A percentile compares a stretch with the other conserved stretches of the same genome.
These are phyloP conservation scores for Pleuronectes platessa DNA, from an alignment of 2,113 vertebrate genomes.

Conservation along the genomic window DNA sequence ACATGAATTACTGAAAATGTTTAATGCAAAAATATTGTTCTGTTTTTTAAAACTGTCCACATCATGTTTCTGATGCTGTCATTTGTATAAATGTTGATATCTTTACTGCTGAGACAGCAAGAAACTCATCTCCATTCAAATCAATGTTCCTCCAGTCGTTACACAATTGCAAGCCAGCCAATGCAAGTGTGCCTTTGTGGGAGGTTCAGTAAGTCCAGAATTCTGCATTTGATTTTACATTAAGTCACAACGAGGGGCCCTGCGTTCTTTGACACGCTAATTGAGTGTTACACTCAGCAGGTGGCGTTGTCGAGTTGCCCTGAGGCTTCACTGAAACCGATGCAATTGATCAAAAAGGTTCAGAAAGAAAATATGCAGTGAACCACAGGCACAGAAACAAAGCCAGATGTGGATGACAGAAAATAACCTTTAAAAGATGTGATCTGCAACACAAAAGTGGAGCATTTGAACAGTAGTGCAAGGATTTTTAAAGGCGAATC, in stretches of 20 bases:
- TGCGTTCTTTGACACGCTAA: not conserved
- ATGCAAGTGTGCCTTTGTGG: constrained; percentile 70
- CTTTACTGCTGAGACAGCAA: constrained; percentile 45
- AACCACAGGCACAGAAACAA: constrained; percentile 36
- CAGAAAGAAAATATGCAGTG: constrained; percentile 39
- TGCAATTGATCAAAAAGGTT: constrained; percentile 34
- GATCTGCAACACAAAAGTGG: constrained; percentile 12
- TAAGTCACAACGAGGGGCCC: not conserved
- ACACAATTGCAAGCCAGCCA: constrained; percentile 64
- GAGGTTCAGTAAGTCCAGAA: constrained; percentile 31
- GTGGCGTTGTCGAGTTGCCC: constrained; percentile 47
- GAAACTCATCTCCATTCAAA: constrained; percentile 35
- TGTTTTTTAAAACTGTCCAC: not conserved
- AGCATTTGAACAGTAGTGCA: constrained; percentile 14
- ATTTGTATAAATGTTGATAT: constrained; percentile 50
- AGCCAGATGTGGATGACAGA: constrained; percentile 52
- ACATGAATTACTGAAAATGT: not conserved
- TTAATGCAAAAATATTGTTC: not conserved
- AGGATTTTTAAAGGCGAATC: constrained; percentile 3
- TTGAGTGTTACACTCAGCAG: constrained; percentile 37
- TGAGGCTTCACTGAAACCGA: not conserved
- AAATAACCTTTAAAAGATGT: constrained; percentile 6
- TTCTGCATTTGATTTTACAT: not conserved
- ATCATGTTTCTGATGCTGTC: not conserved
- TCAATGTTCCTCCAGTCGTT: constrained; percentile 65